Percentiles rank a stretch among this genome's conserved stretches.
phyloP scores from a whole-genome alignment of 2,113 vertebrate species.

The Paralichthys olivaceus region DNA sequence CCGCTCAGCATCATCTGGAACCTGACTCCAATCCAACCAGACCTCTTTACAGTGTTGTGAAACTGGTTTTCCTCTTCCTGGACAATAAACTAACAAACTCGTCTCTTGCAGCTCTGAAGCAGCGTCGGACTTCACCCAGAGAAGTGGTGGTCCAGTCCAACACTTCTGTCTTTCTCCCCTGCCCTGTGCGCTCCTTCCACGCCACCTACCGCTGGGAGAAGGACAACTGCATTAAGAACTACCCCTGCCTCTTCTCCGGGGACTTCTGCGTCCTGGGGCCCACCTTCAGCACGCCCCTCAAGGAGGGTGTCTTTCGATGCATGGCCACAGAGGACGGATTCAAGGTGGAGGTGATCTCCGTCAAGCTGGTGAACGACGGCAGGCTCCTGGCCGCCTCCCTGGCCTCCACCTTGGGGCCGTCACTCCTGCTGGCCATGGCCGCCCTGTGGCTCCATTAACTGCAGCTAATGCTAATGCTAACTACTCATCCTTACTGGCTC shows the following conservation, averaged over 20 bases:
- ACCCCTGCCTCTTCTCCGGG: slow-evolving; percentile 83
- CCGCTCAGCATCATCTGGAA: no score
- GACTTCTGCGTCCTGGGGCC: slow-evolving; percentile 85
- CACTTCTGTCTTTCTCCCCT: slow-evolving; percentile 82
- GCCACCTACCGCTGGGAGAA: slow-evolving; percentile 86
- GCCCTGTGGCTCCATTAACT: slow-evolving; percentile 83
- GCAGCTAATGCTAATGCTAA: slow-evolving; percentile 69
- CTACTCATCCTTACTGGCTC: slow-evolving; percentile 64
- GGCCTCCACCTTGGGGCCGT: slow-evolving; percentile 72
- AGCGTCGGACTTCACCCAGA: slow-evolving; percentile 74
- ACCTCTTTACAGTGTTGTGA: no score
- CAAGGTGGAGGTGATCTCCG: slow-evolving; percentile 84
- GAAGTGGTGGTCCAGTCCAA: slow-evolving; percentile 81
- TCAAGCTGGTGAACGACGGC: slow-evolving; percentile 79
- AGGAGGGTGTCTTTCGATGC: slow-evolving; percentile 85
- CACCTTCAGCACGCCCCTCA: slow-evolving; percentile 75
- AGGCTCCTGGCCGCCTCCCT: slow-evolving; percentile 69
- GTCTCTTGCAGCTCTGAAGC: slow-evolving; percentile 73
- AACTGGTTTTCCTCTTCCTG: not conserved
- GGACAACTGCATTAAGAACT: slow-evolving; percentile 81
- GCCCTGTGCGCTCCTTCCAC: slow-evolving; percentile 84
- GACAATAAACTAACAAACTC: not conserved
- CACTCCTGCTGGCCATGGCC: slow-evolving; percentile 75
- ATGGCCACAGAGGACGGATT: slow-evolving; percentile 83
- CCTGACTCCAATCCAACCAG: no score